A percentile compares a stretch with the other conserved stretches of the same genome.
phyloP scores from a whole-genome alignment of 2,888 invertebrate species.

The Linnaemya vulpina region DNA sequence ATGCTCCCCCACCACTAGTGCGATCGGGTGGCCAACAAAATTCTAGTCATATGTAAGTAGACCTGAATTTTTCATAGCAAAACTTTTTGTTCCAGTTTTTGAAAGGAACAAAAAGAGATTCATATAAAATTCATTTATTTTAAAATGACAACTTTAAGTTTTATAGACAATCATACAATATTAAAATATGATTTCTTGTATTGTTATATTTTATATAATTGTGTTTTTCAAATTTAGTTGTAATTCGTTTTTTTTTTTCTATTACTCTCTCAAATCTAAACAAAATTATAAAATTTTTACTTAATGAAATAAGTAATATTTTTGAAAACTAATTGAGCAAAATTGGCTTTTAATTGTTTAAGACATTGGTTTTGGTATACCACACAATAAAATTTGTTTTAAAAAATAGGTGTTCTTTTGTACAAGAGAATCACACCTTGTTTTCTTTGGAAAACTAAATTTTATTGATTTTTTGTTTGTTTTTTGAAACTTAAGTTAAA shows the following conservation, averaged over 20 bases:
- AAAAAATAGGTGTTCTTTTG: slow-evolving; percentile 37
- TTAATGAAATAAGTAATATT: slow-evolving; percentile 18
- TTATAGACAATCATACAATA: slow-evolving; percentile 35
- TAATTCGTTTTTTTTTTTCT: slow-evolving; percentile 77
- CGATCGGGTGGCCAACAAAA: slow-evolving; percentile 84
- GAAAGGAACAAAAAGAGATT: slow-evolving; percentile 8
- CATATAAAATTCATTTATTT: slow-evolving; percentile 27
- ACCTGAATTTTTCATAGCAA: slow-evolving; percentile 9
- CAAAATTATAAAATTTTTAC: slow-evolving; percentile 56
- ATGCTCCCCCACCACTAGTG: slow-evolving; percentile 86
- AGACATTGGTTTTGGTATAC: slow-evolving; percentile 68
- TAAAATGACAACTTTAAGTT: slow-evolving; percentile 40
- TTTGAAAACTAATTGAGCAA: slow-evolving; percentile 62
- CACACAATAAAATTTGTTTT: slow-evolving; percentile 26
- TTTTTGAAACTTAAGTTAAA: slow-evolving; percentile 1
- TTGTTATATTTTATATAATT: slow-evolving; percentile 69
- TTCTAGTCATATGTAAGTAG: slow-evolving; percentile 81
- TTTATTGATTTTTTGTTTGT: slow-evolving; percentile 67
- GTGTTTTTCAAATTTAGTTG: slow-evolving; percentile 82
- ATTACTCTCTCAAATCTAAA: slow-evolving; percentile 53
- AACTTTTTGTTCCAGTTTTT: slow-evolving; percentile 27
- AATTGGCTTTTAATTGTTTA: slow-evolving; percentile 55
- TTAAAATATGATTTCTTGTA: slow-evolving; percentile 56
- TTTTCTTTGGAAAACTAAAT: slow-evolving; percentile 21
- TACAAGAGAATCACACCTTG: slow-evolving; percentile 12